Evolutionary conservation across 30 jellyfish, hydroid and myxozoan genomes (phyloP), one percentile per base, ranked within the genome.

Genomic region (Pelagia noctiluca): DNA sequence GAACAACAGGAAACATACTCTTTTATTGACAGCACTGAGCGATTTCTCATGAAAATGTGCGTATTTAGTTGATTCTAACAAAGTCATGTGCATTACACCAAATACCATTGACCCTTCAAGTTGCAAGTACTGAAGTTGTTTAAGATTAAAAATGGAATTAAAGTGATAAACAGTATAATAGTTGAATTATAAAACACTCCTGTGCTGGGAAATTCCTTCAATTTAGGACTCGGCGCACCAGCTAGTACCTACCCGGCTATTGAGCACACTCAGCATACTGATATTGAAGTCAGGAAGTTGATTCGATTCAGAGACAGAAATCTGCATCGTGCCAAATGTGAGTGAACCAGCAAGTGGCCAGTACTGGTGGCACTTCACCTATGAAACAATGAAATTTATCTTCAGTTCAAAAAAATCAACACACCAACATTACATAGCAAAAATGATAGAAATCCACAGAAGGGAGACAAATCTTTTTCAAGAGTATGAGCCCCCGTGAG

Each of bases 321-420:
- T 87, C 69, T 94, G 97, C 87, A 94, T 88, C 34, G 85, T 34
- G 28, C 89, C 96, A 78, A 69, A 83, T 13, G 35, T 52, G 4
- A 61, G 30, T n/a, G 97, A 38, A 7, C 99, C 99, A 42, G 92
- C 77, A 1, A 82, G 91, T 32, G 99, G 99, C 99, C 99, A 94
- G 84, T 94, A 94, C 26, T 87, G 95, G 29, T 76, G 52, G 50
- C 99, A 94, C 71, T 83, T 94, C 19, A n/a, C 61, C 98, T 93
- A 35, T 18, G 68, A 33, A 19, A 64, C 22, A 16, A n/a, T 18
- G 36, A n/a, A 34, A 12, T 2, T 24, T 50, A 24, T 29, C 32
- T 21, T 23, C 19, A 8, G 34, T 35, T 68, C 13, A 12, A 29
- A 68, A 29, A 68, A 12, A 12, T 35, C n/a, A 2, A 63, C 31